Evolutionary conservation across 2,113 vertebrate genomes (phyloP).

Genomic region (Hirundichthys speculiger): DNA sequence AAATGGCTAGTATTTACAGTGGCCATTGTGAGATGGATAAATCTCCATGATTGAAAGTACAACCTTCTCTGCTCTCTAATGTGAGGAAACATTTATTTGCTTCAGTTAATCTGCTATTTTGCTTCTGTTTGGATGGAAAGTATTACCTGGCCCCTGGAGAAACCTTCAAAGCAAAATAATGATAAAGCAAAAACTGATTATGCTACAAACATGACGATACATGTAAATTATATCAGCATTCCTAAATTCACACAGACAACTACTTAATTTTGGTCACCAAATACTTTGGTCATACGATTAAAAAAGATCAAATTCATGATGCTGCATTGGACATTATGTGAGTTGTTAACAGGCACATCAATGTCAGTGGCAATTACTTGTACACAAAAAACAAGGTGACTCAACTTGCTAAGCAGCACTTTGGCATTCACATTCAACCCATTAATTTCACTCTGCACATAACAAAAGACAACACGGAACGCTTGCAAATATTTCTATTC

Average conservation of each 20-base stretch:
- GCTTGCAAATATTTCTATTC: conserved; percentile 39
- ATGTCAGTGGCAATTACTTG: conserved; percentile 57
- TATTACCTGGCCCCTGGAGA: too few species aligned
- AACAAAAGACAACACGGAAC: conserved; percentile 28
- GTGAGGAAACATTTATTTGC: conserved; percentile 45
- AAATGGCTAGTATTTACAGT: conserved; percentile 31
- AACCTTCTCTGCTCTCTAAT: conserved; percentile 23
- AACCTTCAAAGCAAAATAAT: too few species aligned
- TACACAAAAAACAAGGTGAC: conserved; percentile 56
- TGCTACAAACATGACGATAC: too few species aligned
- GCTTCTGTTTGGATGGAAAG: too few species aligned
- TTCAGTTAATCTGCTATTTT: conserved; percentile 32
- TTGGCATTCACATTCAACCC: conserved; percentile 34
- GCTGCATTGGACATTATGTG: conserved; percentile 9
- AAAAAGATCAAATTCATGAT: conserved; percentile 7
- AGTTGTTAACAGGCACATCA: conserved; percentile 62
- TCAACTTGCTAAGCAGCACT: conserved; percentile 59
- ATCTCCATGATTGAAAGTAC: conserved; percentile 47
- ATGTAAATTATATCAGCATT: too few species aligned
- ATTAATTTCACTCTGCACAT: conserved; percentile 39
- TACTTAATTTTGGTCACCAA: conserved; percentile 3
- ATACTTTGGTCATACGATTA: conserved; percentile 8
- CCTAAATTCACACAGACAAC: not conserved
- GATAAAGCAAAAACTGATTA: too few species aligned
- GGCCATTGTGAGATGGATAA: conserved; percentile 49